Percentiles rank a stretch among this genome's conserved stretches.
phyloP scores from a whole-genome alignment of 2,797 vertebrate genomes.

The Urocyon cinereoargenteus region DNA sequence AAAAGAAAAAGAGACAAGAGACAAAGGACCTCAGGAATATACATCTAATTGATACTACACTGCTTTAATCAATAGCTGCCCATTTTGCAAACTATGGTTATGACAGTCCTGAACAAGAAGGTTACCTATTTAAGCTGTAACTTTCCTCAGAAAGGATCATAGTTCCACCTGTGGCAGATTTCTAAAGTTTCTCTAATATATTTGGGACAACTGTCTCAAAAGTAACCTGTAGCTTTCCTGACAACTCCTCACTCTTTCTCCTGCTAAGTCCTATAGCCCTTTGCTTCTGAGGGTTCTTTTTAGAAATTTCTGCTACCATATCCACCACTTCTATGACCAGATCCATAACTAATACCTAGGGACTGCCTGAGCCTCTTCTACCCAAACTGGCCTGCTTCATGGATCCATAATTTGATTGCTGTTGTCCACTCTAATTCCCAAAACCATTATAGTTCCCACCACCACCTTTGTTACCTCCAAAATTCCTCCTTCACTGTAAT shows the following conservation, averaged over 20 bases:
- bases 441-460: not conserved
- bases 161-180: constrained; percentile 93
- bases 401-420: not conserved
- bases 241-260: constrained; percentile 98
- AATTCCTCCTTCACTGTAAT: not conserved
- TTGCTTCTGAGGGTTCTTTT: not conserved
- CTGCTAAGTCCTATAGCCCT: constrained; percentile 99
- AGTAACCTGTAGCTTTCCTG: constrained; percentile 99
- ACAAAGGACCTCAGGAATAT: constrained; percentile 93
- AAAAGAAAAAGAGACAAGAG: constrained; percentile 92
- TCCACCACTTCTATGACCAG: not conserved
- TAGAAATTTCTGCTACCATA: not conserved
- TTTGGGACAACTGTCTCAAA: constrained; percentile 98
- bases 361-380: not conserved
- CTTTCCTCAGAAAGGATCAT: constrained; percentile 96
- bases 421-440: not conserved
- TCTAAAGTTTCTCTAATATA: constrained; percentile 96
- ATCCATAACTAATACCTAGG: not conserved
- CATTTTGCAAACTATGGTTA: constrained; percentile 94
- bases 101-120: constrained; percentile 95
- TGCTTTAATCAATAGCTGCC: constrained; percentile 94
- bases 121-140: constrained; percentile 96
- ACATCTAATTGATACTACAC: constrained; percentile 92
- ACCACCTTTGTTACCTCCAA: not conserved
- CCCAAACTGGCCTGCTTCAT: not conserved